These are phyloP conservation scores for Daboia siamensis DNA, from an alignment of 2,113 vertebrate species.

Conservation along the genomic window DNA sequence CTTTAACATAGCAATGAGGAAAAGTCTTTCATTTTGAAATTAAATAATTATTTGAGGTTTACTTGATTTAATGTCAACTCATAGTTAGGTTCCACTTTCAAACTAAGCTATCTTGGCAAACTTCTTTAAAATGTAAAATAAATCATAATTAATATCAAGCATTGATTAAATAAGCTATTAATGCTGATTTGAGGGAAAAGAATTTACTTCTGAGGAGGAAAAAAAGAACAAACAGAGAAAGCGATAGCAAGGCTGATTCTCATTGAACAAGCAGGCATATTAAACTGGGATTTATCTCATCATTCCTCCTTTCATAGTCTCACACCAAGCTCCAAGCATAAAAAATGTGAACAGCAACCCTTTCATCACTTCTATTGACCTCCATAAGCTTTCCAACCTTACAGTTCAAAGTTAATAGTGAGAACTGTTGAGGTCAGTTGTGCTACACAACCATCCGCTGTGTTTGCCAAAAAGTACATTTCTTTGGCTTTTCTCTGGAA, in stretches of 20 bases:
- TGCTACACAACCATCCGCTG: not conserved
- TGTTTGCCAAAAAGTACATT: not conserved
- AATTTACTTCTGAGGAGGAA: not conserved
- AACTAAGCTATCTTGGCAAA: not conserved
- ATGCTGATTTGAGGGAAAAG: not conserved
- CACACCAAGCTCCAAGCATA: not conserved
- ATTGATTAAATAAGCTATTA: not conserved
- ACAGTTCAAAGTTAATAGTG: fast-evolving
- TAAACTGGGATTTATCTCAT: not conserved
- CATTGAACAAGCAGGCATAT: not conserved
- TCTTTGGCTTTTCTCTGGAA: not conserved
- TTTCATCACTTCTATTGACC: not conserved
- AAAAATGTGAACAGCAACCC: not conserved
- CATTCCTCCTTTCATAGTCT: not conserved
- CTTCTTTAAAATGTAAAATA: not conserved
- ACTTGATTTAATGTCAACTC: not conserved
- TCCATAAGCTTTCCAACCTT: not conserved
- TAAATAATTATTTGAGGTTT: not conserved
- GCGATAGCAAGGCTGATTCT: not conserved
- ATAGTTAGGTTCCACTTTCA: not conserved
- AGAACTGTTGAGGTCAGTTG: not conserved
- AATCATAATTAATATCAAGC: not conserved
- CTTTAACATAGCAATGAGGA: no score
- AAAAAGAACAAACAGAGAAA: not conserved
- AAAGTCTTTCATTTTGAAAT: no score